phyloP scores from a whole-genome alignment of 2,113 vertebrate genomes.

The Talpa occidentalis region DNA sequence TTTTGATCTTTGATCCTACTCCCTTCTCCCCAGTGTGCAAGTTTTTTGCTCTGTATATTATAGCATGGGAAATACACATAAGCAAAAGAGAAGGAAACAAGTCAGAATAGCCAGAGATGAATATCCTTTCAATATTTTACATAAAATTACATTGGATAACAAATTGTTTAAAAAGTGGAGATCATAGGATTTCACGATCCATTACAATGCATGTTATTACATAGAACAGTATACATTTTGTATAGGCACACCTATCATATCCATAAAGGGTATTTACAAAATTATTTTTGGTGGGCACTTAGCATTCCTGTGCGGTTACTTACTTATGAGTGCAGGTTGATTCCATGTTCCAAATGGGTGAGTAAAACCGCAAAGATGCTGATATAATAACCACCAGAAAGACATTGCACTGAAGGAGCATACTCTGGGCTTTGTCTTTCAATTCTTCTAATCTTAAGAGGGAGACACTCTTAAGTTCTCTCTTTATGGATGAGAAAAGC shows the following conservation, averaged over 20 bases:
- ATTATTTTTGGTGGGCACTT: background rate
- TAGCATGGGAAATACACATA: background rate
- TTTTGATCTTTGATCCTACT: no score
- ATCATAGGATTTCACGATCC: background rate
- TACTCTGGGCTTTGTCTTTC: background rate
- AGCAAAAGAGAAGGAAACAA: background rate
- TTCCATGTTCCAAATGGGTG: background rate
- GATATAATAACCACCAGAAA: background rate
- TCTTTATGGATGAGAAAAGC: constrained; percentile 4
- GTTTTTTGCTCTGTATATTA: background rate
- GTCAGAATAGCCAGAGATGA: background rate
- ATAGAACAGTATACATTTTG: background rate
- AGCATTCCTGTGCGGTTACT: background rate
- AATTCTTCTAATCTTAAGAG: background rate
- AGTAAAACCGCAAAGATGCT: background rate
- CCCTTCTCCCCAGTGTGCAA: no score
- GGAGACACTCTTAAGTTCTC: background rate
- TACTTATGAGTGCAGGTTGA: background rate
- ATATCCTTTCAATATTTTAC: background rate
- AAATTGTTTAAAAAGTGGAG: background rate
- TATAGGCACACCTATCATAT: background rate
- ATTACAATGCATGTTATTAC: background rate
- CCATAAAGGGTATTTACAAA: background rate
- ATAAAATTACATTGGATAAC: background rate
- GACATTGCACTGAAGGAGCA: background rate